These are phyloP conservation scores for Gymnosoma rotundatum DNA, from an alignment of 2,888 invertebrate species.

Conservation along the genomic window DNA sequence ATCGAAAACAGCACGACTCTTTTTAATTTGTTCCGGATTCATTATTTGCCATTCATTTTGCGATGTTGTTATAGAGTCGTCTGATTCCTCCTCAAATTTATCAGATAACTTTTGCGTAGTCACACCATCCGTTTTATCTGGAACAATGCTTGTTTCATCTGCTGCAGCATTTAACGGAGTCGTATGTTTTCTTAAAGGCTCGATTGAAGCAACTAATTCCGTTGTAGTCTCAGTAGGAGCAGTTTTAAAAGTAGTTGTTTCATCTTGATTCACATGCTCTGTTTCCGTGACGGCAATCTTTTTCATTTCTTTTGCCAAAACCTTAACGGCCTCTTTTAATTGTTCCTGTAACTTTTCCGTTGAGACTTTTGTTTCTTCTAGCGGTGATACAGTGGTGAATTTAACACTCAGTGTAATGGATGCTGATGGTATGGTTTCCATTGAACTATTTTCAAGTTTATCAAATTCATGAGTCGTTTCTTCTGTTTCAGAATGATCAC, in stretches of 20 bases:
- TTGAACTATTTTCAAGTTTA: background rate
- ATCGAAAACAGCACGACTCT: background rate
- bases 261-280: background rate
- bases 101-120: conserved; percentile 17
- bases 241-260: background rate
- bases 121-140: background rate
- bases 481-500: background rate
- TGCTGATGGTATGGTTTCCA: background rate
- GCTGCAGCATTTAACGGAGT: background rate
- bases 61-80: background rate
- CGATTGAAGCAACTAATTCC: background rate
- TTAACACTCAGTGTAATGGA: background rate
- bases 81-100: background rate
- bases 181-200: background rate
- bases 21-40: background rate
- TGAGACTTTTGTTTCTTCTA: background rate
- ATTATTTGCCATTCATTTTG: background rate
- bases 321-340: conserved; percentile 26
- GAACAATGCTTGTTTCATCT: background rate
- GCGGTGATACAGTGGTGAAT: background rate
- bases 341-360: conserved; percentile 23
- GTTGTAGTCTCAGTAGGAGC: background rate
- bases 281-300: conserved; percentile 8
- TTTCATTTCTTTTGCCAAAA: conserved; percentile 25
- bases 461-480: background rate